phyloP scores from a whole-genome alignment of 2,797 vertebrate genomes.

The Chloroceryle inda region DNA sequence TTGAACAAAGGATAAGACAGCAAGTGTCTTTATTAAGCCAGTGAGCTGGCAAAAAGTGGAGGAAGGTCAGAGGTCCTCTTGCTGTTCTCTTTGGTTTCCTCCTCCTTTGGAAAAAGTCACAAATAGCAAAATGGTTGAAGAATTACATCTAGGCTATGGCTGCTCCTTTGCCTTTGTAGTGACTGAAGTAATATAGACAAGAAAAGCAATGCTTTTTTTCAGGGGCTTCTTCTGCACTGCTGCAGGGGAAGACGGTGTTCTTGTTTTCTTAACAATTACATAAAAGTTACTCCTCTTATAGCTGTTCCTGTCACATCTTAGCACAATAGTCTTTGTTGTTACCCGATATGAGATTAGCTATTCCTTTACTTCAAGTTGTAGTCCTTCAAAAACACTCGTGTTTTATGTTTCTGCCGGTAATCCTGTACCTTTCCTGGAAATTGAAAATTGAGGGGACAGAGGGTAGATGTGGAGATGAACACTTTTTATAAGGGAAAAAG shows the following conservation, averaged over 20 bases:
- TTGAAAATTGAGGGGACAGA: rapidly evolving
- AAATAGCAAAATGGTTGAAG: not conserved
- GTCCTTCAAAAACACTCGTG: not conserved
- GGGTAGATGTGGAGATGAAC: not conserved
- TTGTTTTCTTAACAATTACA: no score
- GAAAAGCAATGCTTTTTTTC: not conserved
- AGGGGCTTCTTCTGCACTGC: not conserved
- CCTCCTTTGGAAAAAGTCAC: not conserved
- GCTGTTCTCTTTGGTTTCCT: not conserved
- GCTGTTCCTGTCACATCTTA: not conserved
- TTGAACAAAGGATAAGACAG: not conserved
- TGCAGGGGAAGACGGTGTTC: not conserved
- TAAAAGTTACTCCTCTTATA: not conserved
- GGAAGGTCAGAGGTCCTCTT: not conserved
- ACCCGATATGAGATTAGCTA: not conserved
- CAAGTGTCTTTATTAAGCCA: not conserved
- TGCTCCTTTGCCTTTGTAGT: not conserved
- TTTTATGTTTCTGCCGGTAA: not conserved
- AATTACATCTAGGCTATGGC: not conserved
- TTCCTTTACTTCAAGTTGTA: not conserved
- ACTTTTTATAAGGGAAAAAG: not conserved
- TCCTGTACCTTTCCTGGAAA: not conserved
- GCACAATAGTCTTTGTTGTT: not conserved
- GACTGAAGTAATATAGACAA: not conserved
- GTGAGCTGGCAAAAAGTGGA: not conserved